Percentiles rank a stretch among this genome's conserved stretches.
These are phyloP conservation scores for Steatocranus sp. DNA, from an alignment of 2,797 vertebrate genomes.

Conservation along the genomic window DNA sequence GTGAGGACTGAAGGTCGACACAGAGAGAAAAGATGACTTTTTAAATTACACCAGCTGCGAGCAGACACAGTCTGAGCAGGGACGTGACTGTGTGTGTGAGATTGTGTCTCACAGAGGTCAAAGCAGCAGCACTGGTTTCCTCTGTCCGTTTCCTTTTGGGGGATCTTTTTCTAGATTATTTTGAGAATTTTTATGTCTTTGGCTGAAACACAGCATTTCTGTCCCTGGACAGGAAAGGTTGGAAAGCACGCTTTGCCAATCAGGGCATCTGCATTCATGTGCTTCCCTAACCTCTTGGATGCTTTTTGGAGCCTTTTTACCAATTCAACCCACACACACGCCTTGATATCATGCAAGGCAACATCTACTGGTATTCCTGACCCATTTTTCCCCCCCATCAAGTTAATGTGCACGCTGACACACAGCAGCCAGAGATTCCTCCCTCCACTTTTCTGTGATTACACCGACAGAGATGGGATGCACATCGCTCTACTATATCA, in stretches of 20 bases:
- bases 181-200: not conserved
- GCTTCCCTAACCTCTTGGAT: not conserved
- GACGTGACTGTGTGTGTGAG: not conserved
- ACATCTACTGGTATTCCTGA: slow-evolving; percentile 19
- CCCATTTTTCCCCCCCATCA: not conserved
- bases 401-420: slow-evolving; percentile 1
- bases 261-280: not conserved
- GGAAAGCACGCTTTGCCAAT: not conserved
- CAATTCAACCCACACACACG: slow-evolving; percentile 3
- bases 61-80: not conserved
- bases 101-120: slow-evolving; percentile 18
- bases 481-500: not conserved
- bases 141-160: not conserved
- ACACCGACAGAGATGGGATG: not conserved
- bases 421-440: not conserved
- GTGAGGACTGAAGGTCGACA: not conserved
- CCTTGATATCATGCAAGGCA: not conserved
- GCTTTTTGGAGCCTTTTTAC: slow-evolving; percentile 23
- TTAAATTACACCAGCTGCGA: not conserved
- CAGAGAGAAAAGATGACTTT: not conserved
- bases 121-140: not conserved
- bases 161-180: not conserved
- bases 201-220: not conserved
- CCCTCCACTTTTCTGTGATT: not conserved
- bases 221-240: not conserved